Evolutionary conservation across 2,113 vertebrate genomes (phyloP), one percentile per base, ranked within the genome.

Genomic region (Alaudala cheleensis): DNA sequence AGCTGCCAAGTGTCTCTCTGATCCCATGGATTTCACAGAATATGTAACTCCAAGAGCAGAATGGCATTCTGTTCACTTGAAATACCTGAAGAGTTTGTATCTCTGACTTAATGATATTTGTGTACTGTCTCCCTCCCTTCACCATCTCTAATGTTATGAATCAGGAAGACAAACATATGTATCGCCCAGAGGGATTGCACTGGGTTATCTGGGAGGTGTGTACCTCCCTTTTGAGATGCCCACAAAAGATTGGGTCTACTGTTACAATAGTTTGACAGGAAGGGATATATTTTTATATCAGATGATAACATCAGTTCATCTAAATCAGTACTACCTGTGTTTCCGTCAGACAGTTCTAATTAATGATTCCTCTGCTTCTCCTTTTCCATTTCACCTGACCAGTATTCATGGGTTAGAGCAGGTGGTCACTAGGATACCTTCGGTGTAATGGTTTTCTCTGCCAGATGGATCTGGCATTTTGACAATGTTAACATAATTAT

Each of bases 401-500:
- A 19, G 3, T 61, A 50, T 80, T 61, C 29, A 12, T 65, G 26
- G 20, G 19, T 72, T 42, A 50, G 54, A 77, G 22, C 60, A 34
- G 3, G 39, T 70, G 67, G 33, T 57, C 54, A 31, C 66, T 69
- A 29, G 71, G 83, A n/a, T 25, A 37, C 34, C 34, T 91, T 82
- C 34, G 78, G 0, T 1, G 1, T 39, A 20, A 18, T 45, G 31
- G 11, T 89, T 50, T 87, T 50, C 58, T 61, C 21, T 87, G 40
- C 39, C 50, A 51, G 17, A 23, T 85, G 44, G 14, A 53, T 56
- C 62, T 86, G 47, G 14, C 40, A 11, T 24, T 11, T 57, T 45
- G 44, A 60, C 1, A 2, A 1, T 42, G 14, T 61, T 81, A 42
- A 37, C 0, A 0, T 66, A 20, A 22, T 45, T 49, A 4, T 26